Base-by-base conservation (phyloP, 2,888 invertebrate genomes). In the Tachystola acroxantha region DNA sequence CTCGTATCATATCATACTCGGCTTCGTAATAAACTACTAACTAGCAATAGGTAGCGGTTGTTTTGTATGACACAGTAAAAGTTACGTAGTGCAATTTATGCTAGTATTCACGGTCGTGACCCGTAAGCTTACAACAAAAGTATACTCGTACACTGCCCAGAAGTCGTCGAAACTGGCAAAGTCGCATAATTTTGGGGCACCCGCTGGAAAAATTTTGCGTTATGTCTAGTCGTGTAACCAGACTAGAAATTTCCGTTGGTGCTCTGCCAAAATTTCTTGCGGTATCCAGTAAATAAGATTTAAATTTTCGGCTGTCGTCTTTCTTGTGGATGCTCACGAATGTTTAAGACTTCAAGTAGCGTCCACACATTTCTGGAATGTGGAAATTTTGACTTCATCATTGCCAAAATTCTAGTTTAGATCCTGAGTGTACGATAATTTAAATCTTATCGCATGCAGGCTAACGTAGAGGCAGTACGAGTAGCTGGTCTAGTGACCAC, bases 401-500 rank as follows among this genome's bases (percentile, higher is more conserved):
- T n/a, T 24, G 24, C 24, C 24, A 24, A 24, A n/a, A n/a, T 16
- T 30, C 3, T 22, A 9, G 12, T 10, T 22, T 1, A n/a, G n/a
- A 32, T 32, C 24, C 48, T 50, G 56, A 56, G 59, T 50, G 53
- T 50, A 54, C 61, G 57, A 58, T 69, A 73, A 84, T 84, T 81
- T 80, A 79, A 80, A 80, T 84, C 78, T 85, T 84, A 81, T 76
- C 65, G 85, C 84, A 82, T 86, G 81, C 85, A 88, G 85, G 93
- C 94, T 59, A 94, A 94, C 85, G 92, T 94, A 74, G 94, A 94
- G 76, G 94, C 94, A 63, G 94, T 94, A 43, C 88, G 94, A 59
- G 94, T 94, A 64, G 93, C 94, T 45, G 93, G 93, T 50, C 88
- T 95, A 65, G 93, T 94, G 65, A 94, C 94, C 56, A 94, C 94